Percentiles rank a stretch among this genome's conserved stretches.
Conservation (phyloP, 2,888 invertebrate genomes). For the Apamea anceps region DNA sequence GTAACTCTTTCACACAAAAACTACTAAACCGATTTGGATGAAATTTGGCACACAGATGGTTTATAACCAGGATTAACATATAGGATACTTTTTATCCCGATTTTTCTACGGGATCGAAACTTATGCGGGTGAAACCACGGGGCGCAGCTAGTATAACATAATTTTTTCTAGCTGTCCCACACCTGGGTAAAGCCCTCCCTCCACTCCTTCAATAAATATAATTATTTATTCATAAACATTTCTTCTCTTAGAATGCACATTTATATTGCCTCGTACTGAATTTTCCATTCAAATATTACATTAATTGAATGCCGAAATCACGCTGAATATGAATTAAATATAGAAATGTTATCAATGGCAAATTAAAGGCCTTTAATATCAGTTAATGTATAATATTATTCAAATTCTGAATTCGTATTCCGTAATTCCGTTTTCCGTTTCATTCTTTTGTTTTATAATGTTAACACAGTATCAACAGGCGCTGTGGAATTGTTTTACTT, state of each 20-base stretch:
- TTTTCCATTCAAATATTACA: slow-evolving; percentile 26
- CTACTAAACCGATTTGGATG: no score
- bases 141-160: no score
- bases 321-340: slow-evolving; percentile 18
- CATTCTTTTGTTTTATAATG: slow-evolving; percentile 30
- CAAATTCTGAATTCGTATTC: slow-evolving; percentile 21
- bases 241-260: neutral
- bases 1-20: no score
- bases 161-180: no score
- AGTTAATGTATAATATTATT: neutral
- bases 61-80: no score
- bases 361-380: slow-evolving; percentile 35
- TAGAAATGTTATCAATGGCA: slow-evolving; percentile 7
- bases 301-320: slow-evolving; percentile 22
- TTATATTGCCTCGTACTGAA: neutral
- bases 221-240: neutral
- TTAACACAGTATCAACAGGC: neutral
- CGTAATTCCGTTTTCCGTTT: slow-evolving; percentile 11
- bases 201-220: no score
- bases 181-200: no score
- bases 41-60: no score
- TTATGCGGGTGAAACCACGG: no score
- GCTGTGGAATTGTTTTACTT: neutral
- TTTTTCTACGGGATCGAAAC: no score
- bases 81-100: no score